These are phyloP conservation scores for Euura saliciscinereae DNA, from an alignment of 1,140 invertebrate genomes.

Conservation along the genomic window DNA sequence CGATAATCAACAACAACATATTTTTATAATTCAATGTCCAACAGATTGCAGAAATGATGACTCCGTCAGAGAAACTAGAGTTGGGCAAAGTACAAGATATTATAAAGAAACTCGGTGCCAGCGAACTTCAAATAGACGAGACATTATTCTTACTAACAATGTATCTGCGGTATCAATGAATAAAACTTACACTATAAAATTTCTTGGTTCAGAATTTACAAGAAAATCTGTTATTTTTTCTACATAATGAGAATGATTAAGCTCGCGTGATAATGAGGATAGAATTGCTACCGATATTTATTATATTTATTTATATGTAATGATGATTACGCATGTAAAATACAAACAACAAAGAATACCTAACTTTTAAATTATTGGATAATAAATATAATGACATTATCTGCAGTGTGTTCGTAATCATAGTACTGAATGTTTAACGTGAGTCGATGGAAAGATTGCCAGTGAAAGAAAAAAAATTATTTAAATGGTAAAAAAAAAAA, in stretches of 20 bases:
- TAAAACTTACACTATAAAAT: too few relatives aligned
- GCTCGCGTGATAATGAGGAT: constrained; percentile 17
- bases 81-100: constrained; percentile 70
- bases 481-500: neutral
- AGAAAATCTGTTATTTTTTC: too few relatives aligned
- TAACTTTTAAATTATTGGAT: constrained; percentile 58
- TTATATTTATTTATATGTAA: constrained; percentile 58
- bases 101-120: constrained; percentile 70
- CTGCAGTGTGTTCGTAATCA: constrained; percentile 51
- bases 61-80: constrained; percentile 75
- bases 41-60: constrained; percentile 79
- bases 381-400: constrained; percentile 60
- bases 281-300: constrained; percentile 44
- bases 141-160: constrained; percentile 76
- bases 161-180: constrained; percentile 55
- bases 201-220: too few relatives aligned
- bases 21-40: constrained; percentile 8
- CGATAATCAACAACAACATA: constrained; percentile 9
- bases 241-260: too few relatives aligned
- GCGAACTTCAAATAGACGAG: constrained; percentile 74
- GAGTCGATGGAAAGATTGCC: constrained; percentile 49
- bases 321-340: constrained; percentile 61
- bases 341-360: constrained; percentile 61
- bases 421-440: constrained; percentile 51
- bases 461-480: neutral